Conservation (phyloP, 2,113 vertebrate species). For the Stigmatopora argus region DNA sequence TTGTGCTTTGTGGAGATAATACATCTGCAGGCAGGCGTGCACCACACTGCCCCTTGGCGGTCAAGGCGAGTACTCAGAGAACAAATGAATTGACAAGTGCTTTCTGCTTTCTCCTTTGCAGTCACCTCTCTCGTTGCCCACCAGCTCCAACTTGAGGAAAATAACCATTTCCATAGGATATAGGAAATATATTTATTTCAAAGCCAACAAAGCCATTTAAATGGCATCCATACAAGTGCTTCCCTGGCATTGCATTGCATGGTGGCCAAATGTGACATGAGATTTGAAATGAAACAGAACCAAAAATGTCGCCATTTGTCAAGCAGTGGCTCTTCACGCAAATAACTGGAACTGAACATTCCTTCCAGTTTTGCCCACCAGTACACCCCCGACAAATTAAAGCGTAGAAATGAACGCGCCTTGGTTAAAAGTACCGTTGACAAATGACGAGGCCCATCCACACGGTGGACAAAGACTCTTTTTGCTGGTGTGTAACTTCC, state of each 20-base stretch:
- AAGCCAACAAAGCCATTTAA: neutral
- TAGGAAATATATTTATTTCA: neutral
- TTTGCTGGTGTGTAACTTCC: neutral
- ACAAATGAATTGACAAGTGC: too few species aligned
- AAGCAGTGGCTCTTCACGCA: slow-evolving; percentile 49
- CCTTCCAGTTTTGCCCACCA: slow-evolving; percentile 4
- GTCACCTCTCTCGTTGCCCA: too few species aligned
- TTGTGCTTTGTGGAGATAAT: too few species aligned
- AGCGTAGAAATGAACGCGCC: neutral
- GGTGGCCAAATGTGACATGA: neutral
- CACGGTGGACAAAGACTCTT: neutral
- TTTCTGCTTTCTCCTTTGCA: too few species aligned
- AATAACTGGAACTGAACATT: slow-evolving; percentile 25
- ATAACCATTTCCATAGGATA: neutral
- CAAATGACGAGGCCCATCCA: neutral
- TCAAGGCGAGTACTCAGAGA: too few species aligned
- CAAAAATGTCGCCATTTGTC: slow-evolving; percentile 9
- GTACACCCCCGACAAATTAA: neutral
- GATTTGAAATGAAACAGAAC: slow-evolving; percentile 23
- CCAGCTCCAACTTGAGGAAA: neutral
- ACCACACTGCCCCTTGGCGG: too few species aligned
- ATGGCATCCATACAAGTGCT: neutral
- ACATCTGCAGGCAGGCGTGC: too few species aligned
- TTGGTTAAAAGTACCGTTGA: too few species aligned
- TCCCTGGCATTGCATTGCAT: too few species aligned